These are phyloP conservation scores for Neoniphon sammara DNA, from an alignment of 2,797 vertebrate genomes.

Conservation along the genomic window DNA sequence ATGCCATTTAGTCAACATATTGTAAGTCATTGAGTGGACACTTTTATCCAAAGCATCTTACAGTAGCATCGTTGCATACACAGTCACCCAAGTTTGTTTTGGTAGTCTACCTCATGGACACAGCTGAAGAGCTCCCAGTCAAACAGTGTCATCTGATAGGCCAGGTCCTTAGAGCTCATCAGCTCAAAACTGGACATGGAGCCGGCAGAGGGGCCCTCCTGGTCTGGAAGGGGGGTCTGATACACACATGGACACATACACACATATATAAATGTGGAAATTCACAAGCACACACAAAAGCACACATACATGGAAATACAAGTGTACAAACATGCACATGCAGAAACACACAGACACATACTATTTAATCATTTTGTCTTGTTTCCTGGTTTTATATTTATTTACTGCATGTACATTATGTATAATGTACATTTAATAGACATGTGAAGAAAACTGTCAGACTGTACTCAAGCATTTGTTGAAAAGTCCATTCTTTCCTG, in stretches of 20 bases:
- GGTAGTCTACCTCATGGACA: conserved; percentile 91
- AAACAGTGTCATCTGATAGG: conserved; percentile 96
- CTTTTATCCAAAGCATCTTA: no score
- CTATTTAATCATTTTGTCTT: no score
- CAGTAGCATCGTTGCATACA: no score
- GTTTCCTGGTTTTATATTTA: no score
- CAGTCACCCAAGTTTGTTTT: background rate
- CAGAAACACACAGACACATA: conserved; percentile 23
- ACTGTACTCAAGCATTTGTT: no score
- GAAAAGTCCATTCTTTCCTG: no score
- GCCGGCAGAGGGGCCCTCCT: conserved; percentile 93
- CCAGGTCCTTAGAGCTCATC: conserved; percentile 98
- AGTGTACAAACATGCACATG: background rate
- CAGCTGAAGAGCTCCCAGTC: conserved; percentile 99
- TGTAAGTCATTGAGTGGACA: no score
- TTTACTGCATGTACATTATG: no score
- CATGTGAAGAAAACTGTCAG: no score
- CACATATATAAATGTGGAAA: background rate
- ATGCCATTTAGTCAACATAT: no score
- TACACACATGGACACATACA: conserved; percentile 24
- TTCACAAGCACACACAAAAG: background rate
- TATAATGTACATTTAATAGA: no score
- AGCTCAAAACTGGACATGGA: conserved; percentile 96
- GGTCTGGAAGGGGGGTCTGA: conserved; percentile 92
- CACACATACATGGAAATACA: background rate